phyloP scores from a whole-genome alignment of 2,888 invertebrate genomes.

The Ormyrus rosae region DNA sequence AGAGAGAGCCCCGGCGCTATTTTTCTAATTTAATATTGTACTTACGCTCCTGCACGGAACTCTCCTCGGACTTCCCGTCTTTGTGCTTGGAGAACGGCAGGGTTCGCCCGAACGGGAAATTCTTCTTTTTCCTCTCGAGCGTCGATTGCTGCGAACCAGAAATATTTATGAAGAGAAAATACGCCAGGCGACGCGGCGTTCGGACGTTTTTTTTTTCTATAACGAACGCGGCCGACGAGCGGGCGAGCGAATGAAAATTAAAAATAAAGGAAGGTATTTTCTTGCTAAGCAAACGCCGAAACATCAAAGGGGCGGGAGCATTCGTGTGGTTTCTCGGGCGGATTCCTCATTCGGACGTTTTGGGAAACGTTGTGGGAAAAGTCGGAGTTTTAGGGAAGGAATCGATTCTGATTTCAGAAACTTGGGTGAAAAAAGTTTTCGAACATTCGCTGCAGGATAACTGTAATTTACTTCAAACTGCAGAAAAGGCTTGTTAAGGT shows the following conservation, averaged over 20 bases:
- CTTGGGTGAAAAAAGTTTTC: too few relatives aligned
- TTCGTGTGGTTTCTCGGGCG: too few relatives aligned
- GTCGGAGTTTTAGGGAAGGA: too few relatives aligned
- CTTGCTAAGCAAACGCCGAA: background rate
- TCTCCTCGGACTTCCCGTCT: slow-evolving; percentile 95
- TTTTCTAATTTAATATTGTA: slow-evolving; percentile 67
- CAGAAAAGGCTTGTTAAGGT: too few relatives aligned
- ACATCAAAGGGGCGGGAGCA: slow-evolving; percentile 6
- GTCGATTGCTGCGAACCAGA: slow-evolving; percentile 87
- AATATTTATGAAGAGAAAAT: slow-evolving; percentile 13
- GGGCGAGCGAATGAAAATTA: slow-evolving; percentile 15
- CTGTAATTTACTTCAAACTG: too few relatives aligned
- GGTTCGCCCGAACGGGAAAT: slow-evolving; percentile 97
- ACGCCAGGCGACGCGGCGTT: background rate
- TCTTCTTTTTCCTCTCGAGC: slow-evolving; percentile 97
- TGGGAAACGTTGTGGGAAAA: too few relatives aligned
- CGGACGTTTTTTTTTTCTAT: background rate
- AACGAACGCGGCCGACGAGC: too few relatives aligned
- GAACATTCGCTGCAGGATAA: too few relatives aligned
- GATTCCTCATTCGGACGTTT: too few relatives aligned
- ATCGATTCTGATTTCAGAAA: too few relatives aligned
- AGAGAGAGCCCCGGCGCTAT: background rate
- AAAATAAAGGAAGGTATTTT: slow-evolving; percentile 41
- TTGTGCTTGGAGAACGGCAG: slow-evolving; percentile 99
- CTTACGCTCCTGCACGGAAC: slow-evolving; percentile 99